Conservation (phyloP, 2,797 vertebrate genomes). For the Hirundo rustica region DNA sequence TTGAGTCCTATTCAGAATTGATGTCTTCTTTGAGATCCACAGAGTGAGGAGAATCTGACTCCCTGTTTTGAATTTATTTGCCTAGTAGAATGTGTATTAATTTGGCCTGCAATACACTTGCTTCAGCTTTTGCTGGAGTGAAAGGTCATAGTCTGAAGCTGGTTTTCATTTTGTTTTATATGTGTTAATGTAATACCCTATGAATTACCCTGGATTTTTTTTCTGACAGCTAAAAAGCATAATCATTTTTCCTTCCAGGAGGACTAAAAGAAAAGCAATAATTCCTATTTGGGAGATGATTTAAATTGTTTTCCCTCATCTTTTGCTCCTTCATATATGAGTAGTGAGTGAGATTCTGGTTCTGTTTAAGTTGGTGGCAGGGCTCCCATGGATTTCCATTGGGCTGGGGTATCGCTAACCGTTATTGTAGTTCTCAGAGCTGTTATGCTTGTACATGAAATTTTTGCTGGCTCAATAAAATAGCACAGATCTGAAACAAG, state of each 20-base stretch:
- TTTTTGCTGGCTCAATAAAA: conserved; percentile 43
- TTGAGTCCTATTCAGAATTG: background rate
- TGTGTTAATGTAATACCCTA: conserved; percentile 81
- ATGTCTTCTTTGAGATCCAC: background rate
- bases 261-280: conserved; percentile 73
- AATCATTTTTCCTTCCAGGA: conserved; percentile 76
- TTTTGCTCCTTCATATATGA: conserved; percentile 55
- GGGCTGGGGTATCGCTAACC: background rate
- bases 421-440: background rate
- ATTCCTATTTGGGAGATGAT: conserved; percentile 72
- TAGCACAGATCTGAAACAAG: background rate
- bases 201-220: conserved; percentile 75
- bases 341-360: conserved; percentile 23
- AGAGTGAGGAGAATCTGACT: conserved; percentile 1
- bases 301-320: conserved; percentile 65
- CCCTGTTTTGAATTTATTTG: conserved; percentile 75
- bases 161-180: conserved; percentile 81
- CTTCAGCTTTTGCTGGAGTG: conserved; percentile 75
- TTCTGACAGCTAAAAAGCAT: conserved; percentile 82
- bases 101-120: conserved; percentile 75
- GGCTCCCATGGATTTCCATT: background rate
- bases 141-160: conserved; percentile 76
- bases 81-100: conserved; percentile 74
- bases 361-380: background rate
- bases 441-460: background rate